These are phyloP conservation scores for Corapipo altera DNA, from an alignment of 2,113 vertebrate species.

Conservation along the genomic window DNA sequence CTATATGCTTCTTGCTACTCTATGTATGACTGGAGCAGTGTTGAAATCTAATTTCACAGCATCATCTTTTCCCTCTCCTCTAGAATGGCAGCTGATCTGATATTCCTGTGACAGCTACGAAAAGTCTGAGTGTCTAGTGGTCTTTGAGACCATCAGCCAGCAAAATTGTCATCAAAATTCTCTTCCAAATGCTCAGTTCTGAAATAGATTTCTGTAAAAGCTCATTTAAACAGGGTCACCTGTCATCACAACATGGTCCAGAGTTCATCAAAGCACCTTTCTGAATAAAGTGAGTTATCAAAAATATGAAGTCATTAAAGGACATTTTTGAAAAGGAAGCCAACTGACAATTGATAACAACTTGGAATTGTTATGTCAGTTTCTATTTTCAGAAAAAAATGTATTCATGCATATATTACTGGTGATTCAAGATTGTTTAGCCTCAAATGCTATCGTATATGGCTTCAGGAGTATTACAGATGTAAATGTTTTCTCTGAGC, in stretches of 20 bases:
- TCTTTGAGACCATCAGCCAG: conserved; percentile 24
- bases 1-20: conserved; percentile 9
- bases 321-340: background rate
- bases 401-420: background rate
- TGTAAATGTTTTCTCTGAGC: background rate
- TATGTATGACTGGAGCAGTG: background rate
- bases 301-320: background rate
- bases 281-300: background rate
- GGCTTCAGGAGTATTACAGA: background rate
- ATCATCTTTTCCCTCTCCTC: background rate
- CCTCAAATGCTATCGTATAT: background rate
- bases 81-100: background rate
- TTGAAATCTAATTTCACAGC: conserved; percentile 43
- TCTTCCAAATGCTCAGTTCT: conserved; percentile 3
- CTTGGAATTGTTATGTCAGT: background rate
- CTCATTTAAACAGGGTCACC: background rate
- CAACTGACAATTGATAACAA: background rate
- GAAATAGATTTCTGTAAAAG: conserved; percentile 1
- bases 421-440: background rate
- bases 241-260: background rate
- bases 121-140: background rate
- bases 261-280: background rate
- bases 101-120: background rate
- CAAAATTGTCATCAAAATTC: conserved; percentile 7
- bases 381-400: background rate